Conservation (phyloP, 2,888 invertebrate species). For the Pollenia griseotomentosa region DNA sequence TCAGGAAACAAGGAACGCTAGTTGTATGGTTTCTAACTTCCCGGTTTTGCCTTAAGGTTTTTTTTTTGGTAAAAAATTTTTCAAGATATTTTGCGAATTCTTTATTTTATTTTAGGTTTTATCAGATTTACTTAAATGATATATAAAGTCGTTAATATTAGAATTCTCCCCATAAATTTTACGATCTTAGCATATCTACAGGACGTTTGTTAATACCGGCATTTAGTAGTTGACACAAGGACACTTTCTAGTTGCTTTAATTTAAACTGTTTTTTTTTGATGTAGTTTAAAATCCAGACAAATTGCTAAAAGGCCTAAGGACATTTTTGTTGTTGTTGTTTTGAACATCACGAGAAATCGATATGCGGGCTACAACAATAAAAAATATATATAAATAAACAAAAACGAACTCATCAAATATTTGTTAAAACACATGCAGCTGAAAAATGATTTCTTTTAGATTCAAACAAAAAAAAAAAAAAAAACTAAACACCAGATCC, state of each 20-base stretch:
- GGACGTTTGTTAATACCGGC: background rate
- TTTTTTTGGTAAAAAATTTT: too few species aligned
- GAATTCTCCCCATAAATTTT: too few species aligned
- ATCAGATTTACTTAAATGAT: too few species aligned
- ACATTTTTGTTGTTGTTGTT: conserved; percentile 25
- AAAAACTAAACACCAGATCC: conserved; percentile 50
- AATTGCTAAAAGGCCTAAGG: conserved; percentile 59
- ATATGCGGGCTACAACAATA: conserved; percentile 65
- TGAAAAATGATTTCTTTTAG: conserved; percentile 42
- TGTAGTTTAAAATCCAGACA: conserved; percentile 43
- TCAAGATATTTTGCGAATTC: too few species aligned
- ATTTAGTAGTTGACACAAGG: conserved; percentile 37
- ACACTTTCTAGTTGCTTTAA: conserved; percentile 10
- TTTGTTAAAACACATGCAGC: conserved; percentile 61
- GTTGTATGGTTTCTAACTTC: too few species aligned
- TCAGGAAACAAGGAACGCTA: too few species aligned
- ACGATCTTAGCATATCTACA: background rate
- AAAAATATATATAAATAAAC: conserved; percentile 18
- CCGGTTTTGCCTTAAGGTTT: too few species aligned
- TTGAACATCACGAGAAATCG: conserved; percentile 64
- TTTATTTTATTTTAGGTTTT: too few species aligned
- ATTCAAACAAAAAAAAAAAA: background rate
- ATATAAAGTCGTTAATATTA: too few species aligned
- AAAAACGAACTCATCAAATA: conserved; percentile 44
- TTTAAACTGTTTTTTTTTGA: conserved; percentile 15